Evolutionary conservation across 2,113 vertebrate genomes (phyloP), one percentile per base, ranked within the genome.

Genomic region (Chionis minor): DNA sequence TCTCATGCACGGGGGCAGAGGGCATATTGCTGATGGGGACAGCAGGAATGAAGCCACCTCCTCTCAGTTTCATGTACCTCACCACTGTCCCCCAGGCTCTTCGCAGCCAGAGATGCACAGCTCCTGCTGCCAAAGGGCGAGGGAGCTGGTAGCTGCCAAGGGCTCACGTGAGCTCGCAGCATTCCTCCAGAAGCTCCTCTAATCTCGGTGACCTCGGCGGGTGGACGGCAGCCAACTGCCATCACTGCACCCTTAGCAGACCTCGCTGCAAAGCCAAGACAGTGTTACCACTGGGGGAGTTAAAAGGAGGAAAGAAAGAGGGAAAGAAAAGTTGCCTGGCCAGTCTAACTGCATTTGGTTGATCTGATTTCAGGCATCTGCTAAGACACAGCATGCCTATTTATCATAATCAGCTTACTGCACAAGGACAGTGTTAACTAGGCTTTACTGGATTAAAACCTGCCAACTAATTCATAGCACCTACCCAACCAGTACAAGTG

Each of bases 391-490:
- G 89, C 92, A 95, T 95, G 92, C 88, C 73, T 96, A 52, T 97
- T 97, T 96, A 88, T 96, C 88, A 85, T 97, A 98, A 98, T 96
- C 96, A 97, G 95, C 86, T 98, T 97, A 97, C 86, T 71, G 81
- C 74, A 95, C 95, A 97, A 98, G 95, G 96, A 90, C 96, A 97
- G 94, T 40, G 96, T 97, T 97, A 97, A 97, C 96, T 95, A 97
- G 90, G 94, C 81, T 95, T 96, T 94, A 93, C 88, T 38, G 79
- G 91, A 96, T 96, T 97, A 96, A 94, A 96, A 94, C 95, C 92
- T 97, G 95, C 88, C 81, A 88, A 88, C 96, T 93, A 96, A 97
- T 96, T 96, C 97, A 95, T 91, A 92, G 81, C 94, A 95, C 94
- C 89, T 95, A 92, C 86, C 78, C 90, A 89, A 92, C 78, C 83